Conservation (phyloP, 2,888 invertebrate species). For the Antheraea yamamai region DNA sequence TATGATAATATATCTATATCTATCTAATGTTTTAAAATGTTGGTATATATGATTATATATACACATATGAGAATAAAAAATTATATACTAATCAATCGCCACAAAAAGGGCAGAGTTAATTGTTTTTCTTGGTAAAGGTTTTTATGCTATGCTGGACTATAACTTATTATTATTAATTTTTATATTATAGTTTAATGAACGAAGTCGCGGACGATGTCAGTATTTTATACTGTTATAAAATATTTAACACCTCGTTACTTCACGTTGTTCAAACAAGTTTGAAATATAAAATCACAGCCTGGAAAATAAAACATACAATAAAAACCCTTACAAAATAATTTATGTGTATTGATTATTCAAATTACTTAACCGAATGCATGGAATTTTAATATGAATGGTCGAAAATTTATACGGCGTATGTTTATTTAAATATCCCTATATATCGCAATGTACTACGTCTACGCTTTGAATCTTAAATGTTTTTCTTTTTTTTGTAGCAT, state of each 20-base stretch:
- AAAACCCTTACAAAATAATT: slow-evolving; percentile 39
- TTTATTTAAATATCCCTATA: slow-evolving; percentile 28
- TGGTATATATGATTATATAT: too few species aligned
- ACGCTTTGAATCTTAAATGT: slow-evolving; percentile 16
- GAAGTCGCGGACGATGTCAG: too few species aligned
- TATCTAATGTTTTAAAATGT: too few species aligned
- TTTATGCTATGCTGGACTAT: too few species aligned
- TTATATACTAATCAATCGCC: too few species aligned
- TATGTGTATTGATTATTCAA: slow-evolving; percentile 45
- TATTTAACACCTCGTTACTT: slow-evolving; percentile 19
- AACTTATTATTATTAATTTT: too few species aligned
- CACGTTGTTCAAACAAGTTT: slow-evolving; percentile 24
- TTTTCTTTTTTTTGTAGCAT: neutral
- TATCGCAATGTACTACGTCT: slow-evolving; percentile 28
- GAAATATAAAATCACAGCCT: slow-evolving; percentile 28
- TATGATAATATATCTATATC: too few species aligned
- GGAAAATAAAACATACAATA: slow-evolving; percentile 25
- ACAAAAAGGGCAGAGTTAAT: too few species aligned
- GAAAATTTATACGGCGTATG: slow-evolving; percentile 30
- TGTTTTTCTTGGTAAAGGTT: too few species aligned
- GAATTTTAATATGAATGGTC: slow-evolving; percentile 47
- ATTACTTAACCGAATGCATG: slow-evolving; percentile 41
- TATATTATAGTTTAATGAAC: too few species aligned
- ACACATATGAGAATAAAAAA: too few species aligned
- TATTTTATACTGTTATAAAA: neutral